Conservation (phyloP, 2,888 invertebrate genomes). For the Luffia ferchaultella region DNA sequence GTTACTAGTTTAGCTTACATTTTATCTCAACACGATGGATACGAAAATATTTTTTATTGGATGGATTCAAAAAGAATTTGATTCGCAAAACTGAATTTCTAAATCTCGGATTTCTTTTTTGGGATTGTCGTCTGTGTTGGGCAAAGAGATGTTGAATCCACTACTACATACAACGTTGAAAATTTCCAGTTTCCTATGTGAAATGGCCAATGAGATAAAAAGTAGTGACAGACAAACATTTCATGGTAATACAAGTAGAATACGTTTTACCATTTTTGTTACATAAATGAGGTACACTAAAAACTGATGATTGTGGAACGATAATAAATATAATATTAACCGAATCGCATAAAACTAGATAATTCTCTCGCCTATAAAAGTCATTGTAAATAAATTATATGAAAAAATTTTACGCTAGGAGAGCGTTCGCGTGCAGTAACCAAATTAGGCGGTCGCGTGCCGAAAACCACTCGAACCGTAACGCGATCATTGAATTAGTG, state of each 20-base stretch:
- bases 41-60: too few species aligned
- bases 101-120: too few species aligned
- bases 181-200: too few species aligned
- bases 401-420: background rate
- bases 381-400: background rate
- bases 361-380: background rate
- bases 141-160: too few species aligned
- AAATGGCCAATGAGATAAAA: too few species aligned
- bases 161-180: too few species aligned
- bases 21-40: too few species aligned
- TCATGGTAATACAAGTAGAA: background rate
- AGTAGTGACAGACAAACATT: slow-evolving; percentile 4
- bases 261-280: background rate
- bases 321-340: background rate
- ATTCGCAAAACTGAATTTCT: too few species aligned
- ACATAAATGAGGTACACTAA: background rate
- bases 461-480: slow-evolving; percentile 25
- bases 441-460: slow-evolving; percentile 45
- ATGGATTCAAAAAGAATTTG: too few species aligned
- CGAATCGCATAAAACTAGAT: background rate
- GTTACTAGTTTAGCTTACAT: too few species aligned
- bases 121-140: too few species aligned
- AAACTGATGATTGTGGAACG: background rate
- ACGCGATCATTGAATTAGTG: slow-evolving; percentile 52
- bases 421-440: slow-evolving; percentile 27